These are phyloP conservation scores for Rhodophaea formosa DNA, from an alignment of 2,888 invertebrate genomes.

Conservation along the genomic window DNA sequence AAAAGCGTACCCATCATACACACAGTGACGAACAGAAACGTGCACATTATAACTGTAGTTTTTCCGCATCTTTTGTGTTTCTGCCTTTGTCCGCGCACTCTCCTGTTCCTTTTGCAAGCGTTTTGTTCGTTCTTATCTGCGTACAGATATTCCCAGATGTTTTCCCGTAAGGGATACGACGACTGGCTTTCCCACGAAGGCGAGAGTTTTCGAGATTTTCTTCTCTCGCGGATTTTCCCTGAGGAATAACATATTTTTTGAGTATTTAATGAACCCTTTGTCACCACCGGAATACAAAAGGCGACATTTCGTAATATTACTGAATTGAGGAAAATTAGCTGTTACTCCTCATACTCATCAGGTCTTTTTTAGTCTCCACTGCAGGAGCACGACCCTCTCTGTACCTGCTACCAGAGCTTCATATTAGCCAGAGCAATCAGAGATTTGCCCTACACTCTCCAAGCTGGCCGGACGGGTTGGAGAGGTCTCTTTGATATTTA, in stretches of 20 bases:
- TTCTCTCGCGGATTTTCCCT: conserved; percentile 58
- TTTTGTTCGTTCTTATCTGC: conserved; percentile 44
- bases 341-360: too few relatives aligned
- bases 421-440: too few relatives aligned
- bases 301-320: too few relatives aligned
- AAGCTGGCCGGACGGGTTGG: too few relatives aligned
- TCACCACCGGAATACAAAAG: too few relatives aligned
- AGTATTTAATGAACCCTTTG: too few relatives aligned
- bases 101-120: conserved; percentile 44
- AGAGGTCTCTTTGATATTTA: too few relatives aligned
- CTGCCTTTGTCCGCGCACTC: conserved; percentile 36
- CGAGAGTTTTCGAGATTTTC: conserved; percentile 48
- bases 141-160: conserved; percentile 64
- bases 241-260: conserved; percentile 20
- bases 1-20: conserved; percentile 47
- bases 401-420: too few relatives aligned
- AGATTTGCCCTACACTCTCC: too few relatives aligned
- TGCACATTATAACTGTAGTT: conserved; percentile 40
- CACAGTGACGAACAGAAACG: conserved; percentile 38
- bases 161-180: conserved; percentile 55
- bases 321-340: too few relatives aligned
- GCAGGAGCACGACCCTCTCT: too few relatives aligned
- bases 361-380: too few relatives aligned
- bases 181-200: conserved; percentile 58
- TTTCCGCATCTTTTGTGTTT: conserved; percentile 21